Base-by-base conservation (phyloP, 37 sponge, comb jelly and placozoan genomes). In the Halichondria panicea region DNA sequence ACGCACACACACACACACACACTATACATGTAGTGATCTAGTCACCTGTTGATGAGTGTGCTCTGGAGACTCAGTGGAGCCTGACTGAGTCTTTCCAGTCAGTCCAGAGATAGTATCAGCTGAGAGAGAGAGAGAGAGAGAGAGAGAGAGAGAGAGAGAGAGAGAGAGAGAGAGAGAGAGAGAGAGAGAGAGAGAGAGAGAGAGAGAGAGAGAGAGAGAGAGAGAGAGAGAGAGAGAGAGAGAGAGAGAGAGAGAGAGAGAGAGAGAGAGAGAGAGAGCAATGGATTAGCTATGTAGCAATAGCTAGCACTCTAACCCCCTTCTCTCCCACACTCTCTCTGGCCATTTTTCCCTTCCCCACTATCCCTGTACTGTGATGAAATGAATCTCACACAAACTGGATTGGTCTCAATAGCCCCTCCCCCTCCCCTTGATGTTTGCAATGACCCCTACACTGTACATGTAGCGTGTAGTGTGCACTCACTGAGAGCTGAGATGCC, bases 401-500 rank as follows among this genome's bases (percentile, higher is more conserved):
- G n/a, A n/a, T n/a, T n/a, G n/a, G n/a, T n/a, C n/a, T n/a, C n/a
- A n/a, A n/a, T n/a, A n/a, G n/a, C n/a, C n/a, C n/a, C n/a, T n/a
- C n/a, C n/a, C n/a, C n/a, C n/a, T n/a, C n/a, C n/a, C n/a, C n/a
- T 27, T 13, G 46, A 45, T 45, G n/a, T 24, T 56, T 38, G 52
- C 28, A 22, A 24, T 24, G 11, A 60, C 62, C 15, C 25, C 8
- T 27, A 60, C 62, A 18, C 8, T 60, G 62, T 27, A 25, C 62
- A 60, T 60, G 9, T 25, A 22, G 35, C 27, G 63, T 1, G 9
- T 25, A 22, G 43, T 42, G 2, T 27, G 11, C 4, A 64, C 81
- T 75, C 64, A 82, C 85, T 70, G 35, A 88, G 75, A 28, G 79
- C 93, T 28, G 81, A 70, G 50, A 81, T 66, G 56, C 88, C 86